Conservation (phyloP, 2,888 invertebrate species). For the Polia nebulosa region DNA sequence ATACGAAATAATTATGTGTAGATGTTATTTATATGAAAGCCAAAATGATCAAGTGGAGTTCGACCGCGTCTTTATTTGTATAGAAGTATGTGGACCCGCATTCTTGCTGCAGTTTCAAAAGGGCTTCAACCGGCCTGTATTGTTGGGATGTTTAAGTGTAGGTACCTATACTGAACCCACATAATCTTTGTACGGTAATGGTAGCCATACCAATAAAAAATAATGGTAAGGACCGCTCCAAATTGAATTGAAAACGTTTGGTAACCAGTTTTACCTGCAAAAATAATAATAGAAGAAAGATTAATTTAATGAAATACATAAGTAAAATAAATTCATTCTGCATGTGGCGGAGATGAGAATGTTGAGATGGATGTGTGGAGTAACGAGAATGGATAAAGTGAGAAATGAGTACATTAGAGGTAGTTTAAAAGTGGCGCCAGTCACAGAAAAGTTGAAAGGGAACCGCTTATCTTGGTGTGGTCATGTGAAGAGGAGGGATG, state of each 20-base stretch:
- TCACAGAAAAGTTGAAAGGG: too few species aligned
- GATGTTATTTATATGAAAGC: slow-evolving; percentile 30
- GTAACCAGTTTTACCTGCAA: slow-evolving; percentile 38
- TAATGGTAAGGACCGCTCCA: slow-evolving; percentile 51
- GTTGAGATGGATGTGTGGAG: too few species aligned
- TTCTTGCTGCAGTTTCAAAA: slow-evolving; percentile 21
- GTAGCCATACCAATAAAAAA: slow-evolving; percentile 62
- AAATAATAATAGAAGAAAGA: slow-evolving; percentile 30
- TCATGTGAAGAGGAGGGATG: too few species aligned
- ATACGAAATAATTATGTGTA: slow-evolving; percentile 42
- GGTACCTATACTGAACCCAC: slow-evolving; percentile 9
- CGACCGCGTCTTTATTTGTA: slow-evolving; percentile 28
- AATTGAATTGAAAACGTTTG: slow-evolving; percentile 59
- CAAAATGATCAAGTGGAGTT: slow-evolving; percentile 24
- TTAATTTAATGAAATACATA: slow-evolving; percentile 40
- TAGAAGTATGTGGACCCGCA: background rate
- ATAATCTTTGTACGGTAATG: slow-evolving; percentile 45
- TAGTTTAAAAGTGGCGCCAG: too few species aligned
- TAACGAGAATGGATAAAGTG: too few species aligned
- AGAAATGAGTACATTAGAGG: too few species aligned
- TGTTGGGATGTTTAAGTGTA: slow-evolving; percentile 28
- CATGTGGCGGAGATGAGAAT: too few species aligned
- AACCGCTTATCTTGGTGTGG: too few species aligned
- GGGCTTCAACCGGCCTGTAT: slow-evolving; percentile 12
- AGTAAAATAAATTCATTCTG: too few species aligned